Base-by-base conservation (phyloP, 1,140 invertebrate species). In the Sesamia nonagrioides region DNA sequence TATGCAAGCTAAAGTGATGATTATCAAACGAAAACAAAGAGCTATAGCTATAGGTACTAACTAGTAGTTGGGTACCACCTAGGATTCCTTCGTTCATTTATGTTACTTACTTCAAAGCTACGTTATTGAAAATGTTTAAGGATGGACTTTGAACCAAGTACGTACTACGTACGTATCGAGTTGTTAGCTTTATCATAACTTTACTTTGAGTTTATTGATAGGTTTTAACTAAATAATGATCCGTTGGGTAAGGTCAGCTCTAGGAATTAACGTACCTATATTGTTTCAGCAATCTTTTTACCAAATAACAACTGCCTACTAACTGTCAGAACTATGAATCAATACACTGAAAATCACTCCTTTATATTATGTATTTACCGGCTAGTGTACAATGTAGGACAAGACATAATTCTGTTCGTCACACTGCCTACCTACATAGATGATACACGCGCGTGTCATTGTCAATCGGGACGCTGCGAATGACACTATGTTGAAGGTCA, bases 401-500 rank as follows among this genome's bases (percentile, higher is more conserved):
- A 48, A 69, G 33, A 61, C 33, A 5, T 21, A 15, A 35, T 27
- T 13, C n/a, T 52, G 33, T 54, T 71, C 54, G 56, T 40, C 9
- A 75, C n/a, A 58, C n/a, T 54, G 33, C 13, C 56, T 33, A 17
- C 37, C 3, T 40, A 40, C 17, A 72, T 52, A 40, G 58, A 71
- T 52, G 42, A 63, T 40, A 76, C 54, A 63, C 56, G 66, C 56
- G 35, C 48, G 56, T 78, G 52, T 52, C 56, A 69, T 78, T 73
- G 73, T 78, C 66, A 72, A 68, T 60, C 27, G 52, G 52, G 74
- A 79, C 56, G 58, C 61, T 68, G 76, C 76, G 71, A 74, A 69
- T 79, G 78, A 69, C 75, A 58, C 42, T 52, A 77, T 66, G 50
- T 71, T 79, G 84, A 84, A 83, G 84, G 84, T 83, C 81, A 61